Conservation (phyloP, 2,113 vertebrate species). For the Melanerpes aurifrons region DNA sequence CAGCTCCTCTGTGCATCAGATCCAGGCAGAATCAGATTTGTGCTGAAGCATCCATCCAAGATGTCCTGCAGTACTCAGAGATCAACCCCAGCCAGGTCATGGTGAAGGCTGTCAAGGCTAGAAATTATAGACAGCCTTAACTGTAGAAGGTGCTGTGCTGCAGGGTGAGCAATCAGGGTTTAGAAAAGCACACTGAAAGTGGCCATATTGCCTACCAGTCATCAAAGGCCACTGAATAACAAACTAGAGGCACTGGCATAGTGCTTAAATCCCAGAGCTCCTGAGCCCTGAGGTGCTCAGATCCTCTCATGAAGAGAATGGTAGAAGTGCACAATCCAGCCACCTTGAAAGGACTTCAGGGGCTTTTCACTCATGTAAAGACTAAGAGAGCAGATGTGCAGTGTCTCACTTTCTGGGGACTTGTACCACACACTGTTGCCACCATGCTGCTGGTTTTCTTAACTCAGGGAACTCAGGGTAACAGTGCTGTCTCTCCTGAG, state of each 20-base stretch:
- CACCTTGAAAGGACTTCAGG: background rate
- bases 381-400: accelerated
- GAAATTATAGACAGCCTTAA: background rate
- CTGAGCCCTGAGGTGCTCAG: background rate
- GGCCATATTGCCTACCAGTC: background rate
- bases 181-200: background rate
- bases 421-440: background rate
- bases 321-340: background rate
- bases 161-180: background rate
- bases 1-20: background rate
- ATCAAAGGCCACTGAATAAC: background rate
- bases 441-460: background rate
- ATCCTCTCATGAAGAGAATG: background rate
- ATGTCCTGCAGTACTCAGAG: background rate
- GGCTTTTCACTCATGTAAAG: background rate
- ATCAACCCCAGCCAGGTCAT: background rate
- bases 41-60: background rate
- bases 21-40: conserved; percentile 5
- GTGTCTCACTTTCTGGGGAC: background rate
- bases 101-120: background rate
- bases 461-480: background rate
- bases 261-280: background rate
- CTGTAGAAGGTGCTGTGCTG: background rate
- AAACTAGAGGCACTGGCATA: background rate
- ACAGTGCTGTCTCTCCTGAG: background rate